A percentile compares a stretch with the other conserved stretches of the same genome.
phyloP scores from a whole-genome alignment of 2,797 vertebrate genomes.

The Austrolebias charrua region DNA sequence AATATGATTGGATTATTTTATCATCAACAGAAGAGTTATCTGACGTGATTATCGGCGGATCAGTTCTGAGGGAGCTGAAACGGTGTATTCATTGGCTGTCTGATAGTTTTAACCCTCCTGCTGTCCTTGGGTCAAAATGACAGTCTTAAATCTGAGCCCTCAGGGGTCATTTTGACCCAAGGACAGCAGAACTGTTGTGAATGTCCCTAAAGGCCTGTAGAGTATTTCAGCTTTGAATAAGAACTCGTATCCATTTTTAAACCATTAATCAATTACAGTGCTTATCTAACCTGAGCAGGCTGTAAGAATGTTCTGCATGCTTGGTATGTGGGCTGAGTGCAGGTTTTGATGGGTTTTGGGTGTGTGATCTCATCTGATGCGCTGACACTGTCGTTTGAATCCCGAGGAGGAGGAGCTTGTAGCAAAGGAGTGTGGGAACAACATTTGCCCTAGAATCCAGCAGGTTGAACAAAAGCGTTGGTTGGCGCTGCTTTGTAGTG shows the following conservation, averaged over 20 bases:
- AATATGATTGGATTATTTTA: slow-evolving; percentile 7
- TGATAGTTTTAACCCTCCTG: slow-evolving; percentile 16
- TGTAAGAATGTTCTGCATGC: slow-evolving; percentile 15
- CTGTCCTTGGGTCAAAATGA: too few species aligned
- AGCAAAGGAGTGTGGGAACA: slow-evolving; percentile 64
- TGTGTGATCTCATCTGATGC: slow-evolving; percentile 32
- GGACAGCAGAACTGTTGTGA: background rate
- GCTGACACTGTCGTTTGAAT: slow-evolving; percentile 35
- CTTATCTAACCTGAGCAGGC: slow-evolving; percentile 3
- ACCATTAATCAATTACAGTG: background rate
- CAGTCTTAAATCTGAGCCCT: too few species aligned
- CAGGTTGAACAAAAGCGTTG: slow-evolving; percentile 72
- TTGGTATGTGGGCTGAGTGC: slow-evolving; percentile 16
- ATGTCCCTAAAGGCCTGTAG: slow-evolving; percentile 25
- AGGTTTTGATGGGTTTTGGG: slow-evolving; percentile 21
- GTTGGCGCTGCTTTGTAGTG: slow-evolving; percentile 42
- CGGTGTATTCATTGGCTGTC: slow-evolving; percentile 30
- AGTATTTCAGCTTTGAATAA: slow-evolving; percentile 10
- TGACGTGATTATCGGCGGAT: slow-evolving; percentile 5
- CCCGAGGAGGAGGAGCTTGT: slow-evolving; percentile 41
- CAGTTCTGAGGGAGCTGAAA: too few species aligned
- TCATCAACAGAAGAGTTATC: slow-evolving; percentile 11
- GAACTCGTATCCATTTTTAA: slow-evolving; percentile 3
- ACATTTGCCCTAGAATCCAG: slow-evolving; percentile 71
- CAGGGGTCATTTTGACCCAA: too few species aligned